phyloP scores from a whole-genome alignment of 2,888 invertebrate genomes.

The Zygaena filipendulae region DNA sequence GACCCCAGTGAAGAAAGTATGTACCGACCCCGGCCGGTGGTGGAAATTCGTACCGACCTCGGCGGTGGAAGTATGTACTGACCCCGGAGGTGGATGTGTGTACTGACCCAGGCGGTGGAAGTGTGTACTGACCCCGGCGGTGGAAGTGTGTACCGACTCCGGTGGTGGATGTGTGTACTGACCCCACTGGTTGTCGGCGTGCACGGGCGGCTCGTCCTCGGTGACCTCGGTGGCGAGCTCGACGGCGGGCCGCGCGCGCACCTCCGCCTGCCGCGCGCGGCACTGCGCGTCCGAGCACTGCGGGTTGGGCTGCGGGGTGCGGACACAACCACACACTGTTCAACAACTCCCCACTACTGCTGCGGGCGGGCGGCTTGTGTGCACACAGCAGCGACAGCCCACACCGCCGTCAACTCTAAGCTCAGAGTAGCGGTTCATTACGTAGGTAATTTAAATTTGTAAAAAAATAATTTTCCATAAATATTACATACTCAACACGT shows the following conservation, averaged over 20 bases:
- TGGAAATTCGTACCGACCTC: too few species aligned
- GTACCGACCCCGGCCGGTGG: too few species aligned
- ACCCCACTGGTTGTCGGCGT: conserved; percentile 95
- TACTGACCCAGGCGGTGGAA: too few species aligned
- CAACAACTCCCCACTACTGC: too few species aligned
- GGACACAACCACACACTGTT: background rate
- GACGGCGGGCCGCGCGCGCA: conserved; percentile 62
- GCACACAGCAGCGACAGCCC: too few species aligned
- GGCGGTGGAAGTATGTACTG: too few species aligned
- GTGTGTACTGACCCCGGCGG: conserved; percentile 57
- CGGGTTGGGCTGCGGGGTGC: conserved; percentile 80
- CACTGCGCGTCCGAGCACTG: conserved; percentile 90
- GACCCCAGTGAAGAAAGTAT: too few species aligned
- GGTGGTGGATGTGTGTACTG: conserved; percentile 25
- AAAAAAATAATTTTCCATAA: conserved; percentile 1
- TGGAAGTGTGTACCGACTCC: too few species aligned
- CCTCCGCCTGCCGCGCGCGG: conserved; percentile 73
- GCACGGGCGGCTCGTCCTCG: conserved; percentile 72
- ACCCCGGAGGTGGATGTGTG: too few species aligned
- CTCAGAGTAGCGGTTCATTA: too few species aligned
- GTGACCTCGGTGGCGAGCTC: conserved; percentile 59
- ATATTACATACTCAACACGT: background rate
- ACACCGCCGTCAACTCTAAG: too few species aligned
- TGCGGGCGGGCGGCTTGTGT: too few species aligned
- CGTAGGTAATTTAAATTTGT: conserved; percentile 1